Base-by-base conservation (phyloP, 2,888 invertebrate species). In the Noctua fimbriata region DNA sequence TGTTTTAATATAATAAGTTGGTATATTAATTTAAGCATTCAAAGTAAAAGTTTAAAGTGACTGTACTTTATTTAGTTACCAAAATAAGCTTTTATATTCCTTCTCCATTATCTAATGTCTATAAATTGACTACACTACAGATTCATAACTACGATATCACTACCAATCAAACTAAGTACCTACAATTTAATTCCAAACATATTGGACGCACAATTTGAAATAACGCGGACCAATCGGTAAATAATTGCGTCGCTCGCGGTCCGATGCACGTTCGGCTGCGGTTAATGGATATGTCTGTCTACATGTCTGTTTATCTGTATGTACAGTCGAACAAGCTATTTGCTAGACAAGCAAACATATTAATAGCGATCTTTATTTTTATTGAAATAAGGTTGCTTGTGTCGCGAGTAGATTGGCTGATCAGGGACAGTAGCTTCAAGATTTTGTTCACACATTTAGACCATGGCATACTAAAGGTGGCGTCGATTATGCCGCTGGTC, bases 211-310 rank as follows among this genome's bases (percentile, higher is more conserved):
- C 58, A 84, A 63, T 52, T 9, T 36, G 14, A 32, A 80, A 79
- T 71, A 67, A 80, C 24, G 16, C 16, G n/a, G 10, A 16, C n/a
- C 41, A 24, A 52, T 81, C 44, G 67, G 74, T 72, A 63, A 82
- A 76, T 71, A 75, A 63, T 55, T 16, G 21, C 6, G 16, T 49
- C 41, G n/a, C 41, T 16, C 44, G 16, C 18, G 28, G 55, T 58
- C 49, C 18, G 55, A 44, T 21, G 52, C 78, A 49, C 73, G 76
- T 41, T 36, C 41, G 32, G 1, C 9, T 84, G 81, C 41, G 84
- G 81, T 78, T 55, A 47, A 9, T 28, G 14, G 2, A 16, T 47
- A 10, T 28, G 58, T 58, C 41, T 52, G 76, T 44, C 49, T 58
- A 67, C 16, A 21, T 60, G 16, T 60, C 32, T 49, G 81, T 81